Evolutionary conservation across 1,140 invertebrate genomes (phyloP).

Genomic region (Artemia franciscana): DNA sequence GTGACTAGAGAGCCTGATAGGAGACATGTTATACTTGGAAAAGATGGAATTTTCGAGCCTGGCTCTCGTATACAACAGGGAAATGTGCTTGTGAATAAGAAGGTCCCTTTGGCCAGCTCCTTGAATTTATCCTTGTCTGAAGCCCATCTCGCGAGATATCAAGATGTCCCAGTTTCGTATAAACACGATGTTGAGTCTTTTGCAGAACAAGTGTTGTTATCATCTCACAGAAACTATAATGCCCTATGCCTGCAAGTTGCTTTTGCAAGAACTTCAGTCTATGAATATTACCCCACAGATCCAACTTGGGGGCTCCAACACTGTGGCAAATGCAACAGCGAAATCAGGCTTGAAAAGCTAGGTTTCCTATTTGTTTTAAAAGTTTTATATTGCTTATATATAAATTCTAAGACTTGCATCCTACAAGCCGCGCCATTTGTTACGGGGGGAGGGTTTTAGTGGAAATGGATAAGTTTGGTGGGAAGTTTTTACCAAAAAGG

Average conservation of each 20-base stretch:
- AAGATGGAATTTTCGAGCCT: constrained; percentile 74
- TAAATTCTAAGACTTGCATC: no score
- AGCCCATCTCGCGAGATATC: constrained; percentile 25
- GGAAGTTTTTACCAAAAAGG: no score
- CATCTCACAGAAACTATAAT: constrained; percentile 80
- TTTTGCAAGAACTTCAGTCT: constrained; percentile 88
- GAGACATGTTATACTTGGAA: constrained; percentile 60
- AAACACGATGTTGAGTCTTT: constrained; percentile 65
- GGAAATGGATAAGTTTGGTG: no score
- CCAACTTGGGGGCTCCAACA: no score
- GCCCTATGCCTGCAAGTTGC: constrained; percentile 95
- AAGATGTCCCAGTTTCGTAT: constrained; percentile 34
- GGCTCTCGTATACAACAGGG: constrained; percentile 23
- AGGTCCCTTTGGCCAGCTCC: neutral
- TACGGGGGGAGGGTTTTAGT: no score
- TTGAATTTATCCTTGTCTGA: constrained; percentile 17
- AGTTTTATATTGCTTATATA: no score
- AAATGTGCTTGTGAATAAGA: constrained; percentile 46
- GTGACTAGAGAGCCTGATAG: constrained; percentile 56
- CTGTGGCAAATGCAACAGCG: no score
- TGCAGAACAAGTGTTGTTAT: constrained; percentile 87
- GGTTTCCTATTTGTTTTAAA: no score
- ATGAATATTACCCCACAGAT: constrained; percentile 94
- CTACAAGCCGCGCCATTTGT: no score
- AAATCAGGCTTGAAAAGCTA: no score